Percentiles rank a stretch among this genome's conserved stretches.
phyloP scores from a whole-genome alignment of 2,113 vertebrate species.

The Cettia cetti region DNA sequence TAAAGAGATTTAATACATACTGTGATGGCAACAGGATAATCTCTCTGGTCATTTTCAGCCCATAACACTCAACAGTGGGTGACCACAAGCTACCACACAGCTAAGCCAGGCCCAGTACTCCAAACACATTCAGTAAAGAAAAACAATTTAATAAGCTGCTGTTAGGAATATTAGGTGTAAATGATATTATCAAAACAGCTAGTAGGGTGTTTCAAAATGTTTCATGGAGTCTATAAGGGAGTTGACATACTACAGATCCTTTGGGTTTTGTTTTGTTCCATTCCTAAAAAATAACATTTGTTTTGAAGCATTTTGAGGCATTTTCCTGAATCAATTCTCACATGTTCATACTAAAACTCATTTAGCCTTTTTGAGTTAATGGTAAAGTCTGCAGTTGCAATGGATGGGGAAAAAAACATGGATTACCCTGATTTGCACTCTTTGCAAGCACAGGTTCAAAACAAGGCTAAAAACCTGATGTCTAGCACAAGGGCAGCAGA shows the following conservation, averaged over 20 bases:
- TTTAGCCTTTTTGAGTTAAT: neutral
- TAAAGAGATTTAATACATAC: neutral
- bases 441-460: neutral
- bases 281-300: neutral
- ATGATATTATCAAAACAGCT: neutral
- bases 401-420: fast-evolving
- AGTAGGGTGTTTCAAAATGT: neutral
- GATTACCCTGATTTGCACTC: neutral
- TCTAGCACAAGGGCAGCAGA: neutral
- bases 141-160: neutral
- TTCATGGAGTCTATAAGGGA: neutral
- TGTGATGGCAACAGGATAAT: neutral
- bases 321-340: neutral
- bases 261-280: neutral
- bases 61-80: neutral
- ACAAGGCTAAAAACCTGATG: neutral
- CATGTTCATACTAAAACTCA: neutral
- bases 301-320: neutral
- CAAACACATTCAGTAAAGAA: neutral
- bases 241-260: neutral
- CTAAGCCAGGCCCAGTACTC: neutral
- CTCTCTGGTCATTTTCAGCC: neutral
- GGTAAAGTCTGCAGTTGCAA: neutral
- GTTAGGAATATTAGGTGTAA: neutral
- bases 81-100: neutral